Evolutionary conservation across 2,888 invertebrate species (phyloP), one percentile per base, ranked within the genome.

Genomic region (Augochlorella aurata): DNA sequence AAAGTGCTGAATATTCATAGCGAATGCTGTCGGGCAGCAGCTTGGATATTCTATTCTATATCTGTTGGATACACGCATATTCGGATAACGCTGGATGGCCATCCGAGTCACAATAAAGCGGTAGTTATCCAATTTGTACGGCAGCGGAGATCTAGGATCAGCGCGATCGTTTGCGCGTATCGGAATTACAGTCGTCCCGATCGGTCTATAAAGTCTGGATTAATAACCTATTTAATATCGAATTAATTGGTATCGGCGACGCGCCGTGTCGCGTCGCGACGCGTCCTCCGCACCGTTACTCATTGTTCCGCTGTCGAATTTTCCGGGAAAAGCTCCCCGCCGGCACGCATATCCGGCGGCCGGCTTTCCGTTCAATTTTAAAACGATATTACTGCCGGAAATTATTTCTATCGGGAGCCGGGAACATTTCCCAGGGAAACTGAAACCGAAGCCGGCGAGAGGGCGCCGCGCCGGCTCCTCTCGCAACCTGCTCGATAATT

Each of bases 91-190:
- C 38, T 49, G 16, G 44, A 18, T 29, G 21, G 0, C 29, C 2
- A 10, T 47, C 69, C 71, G 68, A 21, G 47, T 44, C 24, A 9
- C 29, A 50, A 70, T 70, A 67, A 82, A 67, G 67, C 63, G 38
- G 49, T 21, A 68, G 71, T 74, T 82, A 71, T 76, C 52, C 81
- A 82, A 82, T 77, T 82, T 82, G 61, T 69, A 54, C 24, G 47
- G 21, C 67, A 77, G 12, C 67, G 70, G 71, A 74, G 72, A 71
- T 74, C 63, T 50, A 12, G 61, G 54, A 16, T 50, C 49, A 12
- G 3, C n/a, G 18, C 45, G 58, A 38, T 65, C 67, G 38, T 29
- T 21, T 10, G 67, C 8, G 52, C 12, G 21, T 65, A 61, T 54
- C 24, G 45, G 58, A 77, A 81, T 74, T 71, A 71, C 58, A 54